Evolutionary conservation across 1,140 invertebrate species (phyloP), one percentile per base, ranked within the genome.

Genomic region (Bathynomus jamesi): DNA sequence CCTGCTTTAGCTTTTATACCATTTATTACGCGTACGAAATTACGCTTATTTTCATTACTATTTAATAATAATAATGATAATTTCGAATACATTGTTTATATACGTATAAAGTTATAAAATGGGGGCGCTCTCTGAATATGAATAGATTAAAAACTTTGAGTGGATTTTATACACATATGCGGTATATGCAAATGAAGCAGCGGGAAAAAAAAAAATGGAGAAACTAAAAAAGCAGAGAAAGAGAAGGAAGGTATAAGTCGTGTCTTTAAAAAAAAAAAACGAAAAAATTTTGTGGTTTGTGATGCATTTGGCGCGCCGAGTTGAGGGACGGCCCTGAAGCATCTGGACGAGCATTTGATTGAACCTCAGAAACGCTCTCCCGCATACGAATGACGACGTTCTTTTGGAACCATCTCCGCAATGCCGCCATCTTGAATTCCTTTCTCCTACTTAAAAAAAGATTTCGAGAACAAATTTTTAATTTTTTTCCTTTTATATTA

Each of bases 331-430:
- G 40, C 5, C 21, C 21, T 53, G 2, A 53, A 53, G 40, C 40
- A 53, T 53, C 40, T 53, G 40, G 40, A 53, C 40, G 40, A 53
- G 40, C 40, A 53, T 53, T 53, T 53, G 40, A 53, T 53, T 53
- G 40, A 53, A 53, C 40, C 40, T 53, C 40, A 5, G 40, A 53
- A 11, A 21, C 40, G 21, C 40, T 53, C 5, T n/a, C 40, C 21
- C 21, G 40, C 13, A 53, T 53, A 53, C 40, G 40, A 53, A 53
- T 53, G 40, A 53, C 5, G 40, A 53, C 13, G 21, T 53, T 53
- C 40, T 53, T 53, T 53, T 53, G 40, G 11, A 53, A 53, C 40
- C 40, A 53, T 53, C 21, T 53, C 40, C 40, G 13, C 40, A 53
- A 53, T 21, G 21, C 40, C 40, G 40, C 40, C 40, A 53, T 53